Percentiles rank a stretch among this genome's conserved stretches.
Evolutionary conservation across 1,140 invertebrate genomes (phyloP).

Genomic region (Camponotus vicinus): DNA sequence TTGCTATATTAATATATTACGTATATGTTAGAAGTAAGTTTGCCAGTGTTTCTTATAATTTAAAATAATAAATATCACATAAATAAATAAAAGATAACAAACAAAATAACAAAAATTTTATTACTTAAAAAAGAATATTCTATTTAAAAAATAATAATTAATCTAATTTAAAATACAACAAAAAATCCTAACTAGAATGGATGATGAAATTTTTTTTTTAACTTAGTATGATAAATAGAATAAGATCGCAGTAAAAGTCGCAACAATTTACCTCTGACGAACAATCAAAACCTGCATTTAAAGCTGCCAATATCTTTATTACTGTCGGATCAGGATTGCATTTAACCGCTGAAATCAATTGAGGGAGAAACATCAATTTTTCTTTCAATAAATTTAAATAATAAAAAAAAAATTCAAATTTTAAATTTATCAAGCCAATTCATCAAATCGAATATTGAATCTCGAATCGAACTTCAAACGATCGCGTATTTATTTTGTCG

Average conservation of each 20-base stretch:
- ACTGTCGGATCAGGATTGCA: slow-evolving; percentile 90
- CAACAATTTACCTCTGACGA: slow-evolving; percentile 88
- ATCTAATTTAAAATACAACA: not conserved
- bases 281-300: slow-evolving; percentile 92
- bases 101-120: not conserved
- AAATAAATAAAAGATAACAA: not conserved
- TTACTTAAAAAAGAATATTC: too few species aligned
- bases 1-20: slow-evolving; percentile 82
- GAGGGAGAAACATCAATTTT: slow-evolving; percentile 36
- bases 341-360: slow-evolving; percentile 89
- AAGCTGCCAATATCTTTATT: slow-evolving; percentile 88
- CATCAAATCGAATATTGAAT: too few species aligned
- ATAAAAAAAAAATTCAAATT: not conserved
- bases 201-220: too few species aligned
- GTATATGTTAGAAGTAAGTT: not conserved
- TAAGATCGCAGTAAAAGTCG: not conserved
- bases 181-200: too few species aligned
- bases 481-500: too few species aligned
- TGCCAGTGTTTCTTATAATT: slow-evolving; percentile 6
- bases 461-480: too few species aligned
- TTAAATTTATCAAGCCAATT: too few species aligned
- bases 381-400: not conserved
- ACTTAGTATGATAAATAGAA: not conserved
- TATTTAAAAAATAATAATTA: slow-evolving; percentile 12
- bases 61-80: not conserved